Evolutionary conservation across 2,888 invertebrate species (phyloP).

Genomic region (Phlogophora meticulosa): DNA sequence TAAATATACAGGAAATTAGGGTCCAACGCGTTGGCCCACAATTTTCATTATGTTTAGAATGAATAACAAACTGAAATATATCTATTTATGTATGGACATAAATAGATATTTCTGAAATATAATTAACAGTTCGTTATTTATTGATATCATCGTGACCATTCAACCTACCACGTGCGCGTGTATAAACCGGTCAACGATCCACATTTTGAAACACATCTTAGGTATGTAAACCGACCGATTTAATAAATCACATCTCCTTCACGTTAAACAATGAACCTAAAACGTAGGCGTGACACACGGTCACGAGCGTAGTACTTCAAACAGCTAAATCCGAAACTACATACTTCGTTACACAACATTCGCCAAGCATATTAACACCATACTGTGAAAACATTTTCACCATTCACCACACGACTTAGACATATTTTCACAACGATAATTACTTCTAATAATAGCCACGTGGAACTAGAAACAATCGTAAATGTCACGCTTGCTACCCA

Average conservation of each 20-base stretch:
- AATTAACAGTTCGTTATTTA: neutral
- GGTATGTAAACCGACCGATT: conserved; percentile 1
- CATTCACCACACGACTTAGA: conserved; percentile 33
- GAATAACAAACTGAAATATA: too few species aligned
- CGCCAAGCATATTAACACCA: conserved; percentile 44
- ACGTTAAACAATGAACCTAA: conserved; percentile 9
- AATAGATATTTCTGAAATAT: neutral
- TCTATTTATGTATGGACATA: too few species aligned
- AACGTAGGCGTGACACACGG: conserved; percentile 38
- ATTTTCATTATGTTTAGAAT: too few species aligned
- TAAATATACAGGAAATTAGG: neutral
- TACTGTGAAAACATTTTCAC: conserved; percentile 59
- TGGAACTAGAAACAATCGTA: conserved; percentile 39
- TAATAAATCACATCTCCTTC: conserved; percentile 10
- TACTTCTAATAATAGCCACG: conserved; percentile 43
- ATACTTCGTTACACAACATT: conserved; percentile 31
- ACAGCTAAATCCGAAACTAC: conserved; percentile 30
- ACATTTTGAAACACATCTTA: conserved; percentile 21
- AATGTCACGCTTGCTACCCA: conserved; percentile 45
- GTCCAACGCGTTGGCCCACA: too few species aligned
- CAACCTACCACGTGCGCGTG: neutral
- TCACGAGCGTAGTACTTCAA: conserved; percentile 48
- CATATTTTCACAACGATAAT: conserved; percentile 49
- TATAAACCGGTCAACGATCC: conserved; percentile 32
- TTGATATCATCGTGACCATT: conserved; percentile 8